phyloP scores from a whole-genome alignment of 1,140 invertebrate species.

The Acromyrmex echinatior region DNA sequence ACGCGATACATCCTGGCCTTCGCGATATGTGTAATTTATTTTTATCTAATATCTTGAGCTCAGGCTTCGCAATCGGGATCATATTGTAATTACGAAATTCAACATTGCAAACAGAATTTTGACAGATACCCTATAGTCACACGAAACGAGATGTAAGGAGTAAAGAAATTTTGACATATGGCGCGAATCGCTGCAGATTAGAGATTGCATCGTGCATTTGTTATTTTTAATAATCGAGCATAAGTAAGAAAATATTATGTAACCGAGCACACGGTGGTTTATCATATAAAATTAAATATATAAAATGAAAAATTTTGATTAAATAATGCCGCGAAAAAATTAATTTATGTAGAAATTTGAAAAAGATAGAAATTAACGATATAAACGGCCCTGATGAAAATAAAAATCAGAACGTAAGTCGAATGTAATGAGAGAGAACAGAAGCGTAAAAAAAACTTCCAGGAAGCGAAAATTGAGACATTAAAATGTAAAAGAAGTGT shows the following conservation, averaged over 20 bases:
- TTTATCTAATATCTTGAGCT: constrained; percentile 70
- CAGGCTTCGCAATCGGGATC: constrained; percentile 73
- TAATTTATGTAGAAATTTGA: background rate
- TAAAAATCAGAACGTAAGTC: no score
- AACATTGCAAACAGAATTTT: constrained; percentile 64
- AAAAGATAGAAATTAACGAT: background rate
- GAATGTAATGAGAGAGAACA: no score
- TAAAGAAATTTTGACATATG: constrained; percentile 32
- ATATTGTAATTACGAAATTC: constrained; percentile 28
- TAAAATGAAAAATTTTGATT: background rate
- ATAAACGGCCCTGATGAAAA: no score
- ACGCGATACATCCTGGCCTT: constrained; percentile 72
- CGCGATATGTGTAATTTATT: constrained; percentile 77
- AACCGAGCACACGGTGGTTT: background rate
- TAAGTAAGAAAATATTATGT: no score
- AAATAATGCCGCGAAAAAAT: background rate
- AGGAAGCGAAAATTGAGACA: no score
- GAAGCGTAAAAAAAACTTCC: no score
- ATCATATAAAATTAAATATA: background rate
- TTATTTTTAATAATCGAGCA: constrained; percentile 10
- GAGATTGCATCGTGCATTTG: constrained; percentile 22
- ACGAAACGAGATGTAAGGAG: background rate
- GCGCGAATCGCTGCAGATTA: background rate
- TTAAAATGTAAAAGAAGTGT: no score
- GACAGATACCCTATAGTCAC: background rate